Evolutionary conservation across 2,113 vertebrate genomes (phyloP), one percentile per base, ranked within the genome.

Genomic region (Herpetotheres cachinnans): DNA sequence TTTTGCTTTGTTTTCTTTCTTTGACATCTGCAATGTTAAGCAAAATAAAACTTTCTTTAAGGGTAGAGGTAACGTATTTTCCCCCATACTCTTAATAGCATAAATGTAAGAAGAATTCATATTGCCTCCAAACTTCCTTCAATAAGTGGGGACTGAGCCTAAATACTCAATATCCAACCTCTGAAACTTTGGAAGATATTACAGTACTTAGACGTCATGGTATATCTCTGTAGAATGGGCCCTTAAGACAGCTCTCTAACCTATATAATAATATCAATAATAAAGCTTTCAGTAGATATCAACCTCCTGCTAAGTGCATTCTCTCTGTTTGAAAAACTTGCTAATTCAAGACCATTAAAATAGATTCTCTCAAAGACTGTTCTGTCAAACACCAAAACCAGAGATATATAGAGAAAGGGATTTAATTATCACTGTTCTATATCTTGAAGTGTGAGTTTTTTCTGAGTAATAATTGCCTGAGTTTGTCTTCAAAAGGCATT

Each of bases 401-500:
- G 95, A 98, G 94, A 98, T 92, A 97, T 96, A 98, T 96, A 96
- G 84, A 96, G 85, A 97, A 95, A 96, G 81, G 86, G 95, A 98
- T 98, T 98, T 98, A 98, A 98, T 98, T 98, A 98, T 98, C 97
- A 94, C 92, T 98, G 97, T 94, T 98, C 98, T 98, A 72, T 98
- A 97, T 98, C 97, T 98, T 19, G 10, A 98, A 97, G 98, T 97
- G 95, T 96, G 97, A 95, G 94, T 54, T 97, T 98, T 95, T 96
- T 97, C 96, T 96, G 80, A 93, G 97, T 98, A 98, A 98, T 98
- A 98, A 98, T 98, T 97, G 97, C 83, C 95, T 95, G 97, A 98
- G 96, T 98, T 98, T 98, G 97, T 98, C 98, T 98, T 98, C 98
- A 98, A 98, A 98, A 98, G 97, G 97, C 98, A 93, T 98, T 97